Evolutionary conservation across 2,888 invertebrate genomes (phyloP).

Genomic region (Tetranychus piercei): DNA sequence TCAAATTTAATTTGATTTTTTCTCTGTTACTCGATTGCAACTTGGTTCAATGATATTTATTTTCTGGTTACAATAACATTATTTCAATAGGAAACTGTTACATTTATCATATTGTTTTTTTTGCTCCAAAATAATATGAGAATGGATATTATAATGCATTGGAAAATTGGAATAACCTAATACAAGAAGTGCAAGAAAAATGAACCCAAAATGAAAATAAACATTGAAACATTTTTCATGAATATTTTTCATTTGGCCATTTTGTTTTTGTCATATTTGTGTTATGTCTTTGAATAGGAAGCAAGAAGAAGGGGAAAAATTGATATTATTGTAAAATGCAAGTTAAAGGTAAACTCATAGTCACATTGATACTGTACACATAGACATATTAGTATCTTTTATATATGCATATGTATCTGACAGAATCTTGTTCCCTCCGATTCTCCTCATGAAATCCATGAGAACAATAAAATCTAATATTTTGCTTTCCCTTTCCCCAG

Average conservation of each 20-base stretch:
- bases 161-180: too few relatives aligned
- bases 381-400: not conserved
- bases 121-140: too few relatives aligned
- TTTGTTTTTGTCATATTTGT: not conserved
- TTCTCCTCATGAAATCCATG: not conserved
- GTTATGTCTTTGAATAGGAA: not conserved
- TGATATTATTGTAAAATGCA: too few relatives aligned
- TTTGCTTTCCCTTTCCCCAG: not conserved
- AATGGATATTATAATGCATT: too few relatives aligned
- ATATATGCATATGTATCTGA: not conserved
- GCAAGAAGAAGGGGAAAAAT: too few relatives aligned
- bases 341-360: too few relatives aligned
- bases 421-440: not conserved
- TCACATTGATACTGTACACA: not conserved
- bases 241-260: not conserved
- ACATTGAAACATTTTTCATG: conserved; percentile 1
- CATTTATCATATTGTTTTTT: too few relatives aligned
- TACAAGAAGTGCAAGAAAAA: not conserved
- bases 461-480: not conserved
- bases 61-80: too few relatives aligned
- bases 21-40: too few relatives aligned
- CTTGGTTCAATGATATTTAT: too few relatives aligned
- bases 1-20: too few relatives aligned
- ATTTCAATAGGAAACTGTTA: too few relatives aligned
- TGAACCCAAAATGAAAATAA: not conserved